These are phyloP conservation scores for Balearica regulorum DNA, from an alignment of 2,797 vertebrate species.

Conservation along the genomic window DNA sequence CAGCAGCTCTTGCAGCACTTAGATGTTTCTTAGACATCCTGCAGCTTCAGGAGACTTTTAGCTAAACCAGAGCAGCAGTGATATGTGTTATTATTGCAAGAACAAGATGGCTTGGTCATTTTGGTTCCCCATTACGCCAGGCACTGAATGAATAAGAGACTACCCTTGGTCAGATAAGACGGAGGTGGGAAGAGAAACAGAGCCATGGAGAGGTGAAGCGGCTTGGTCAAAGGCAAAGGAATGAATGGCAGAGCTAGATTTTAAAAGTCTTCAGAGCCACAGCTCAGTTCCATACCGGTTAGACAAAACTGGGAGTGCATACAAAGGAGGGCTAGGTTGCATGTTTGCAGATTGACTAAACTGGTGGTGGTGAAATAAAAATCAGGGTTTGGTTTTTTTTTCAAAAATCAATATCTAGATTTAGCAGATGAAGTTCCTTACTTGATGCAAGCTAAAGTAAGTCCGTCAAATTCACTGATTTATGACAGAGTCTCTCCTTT, in stretches of 20 bases:
- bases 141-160: background rate
- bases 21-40: background rate
- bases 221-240: background rate
- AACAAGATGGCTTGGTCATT: background rate
- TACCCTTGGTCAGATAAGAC: background rate
- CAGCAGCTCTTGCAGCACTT: background rate
- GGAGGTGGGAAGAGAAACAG: background rate
- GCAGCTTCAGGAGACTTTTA: background rate
- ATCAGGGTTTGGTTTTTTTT: background rate
- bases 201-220: background rate
- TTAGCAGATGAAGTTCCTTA: background rate
- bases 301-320: background rate
- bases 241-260: background rate
- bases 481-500: background rate
- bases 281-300: fast-evolving
- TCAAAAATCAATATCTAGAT: background rate
- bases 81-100: background rate
- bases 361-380: background rate
- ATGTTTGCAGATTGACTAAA: background rate
- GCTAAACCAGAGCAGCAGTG: background rate
- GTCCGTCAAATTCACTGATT: background rate
- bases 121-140: background rate
- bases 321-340: background rate
- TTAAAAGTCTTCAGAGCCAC: background rate
- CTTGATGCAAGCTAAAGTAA: background rate